phyloP scores from a whole-genome alignment of 2,888 invertebrate genomes.

The Criorhina ranunculi region DNA sequence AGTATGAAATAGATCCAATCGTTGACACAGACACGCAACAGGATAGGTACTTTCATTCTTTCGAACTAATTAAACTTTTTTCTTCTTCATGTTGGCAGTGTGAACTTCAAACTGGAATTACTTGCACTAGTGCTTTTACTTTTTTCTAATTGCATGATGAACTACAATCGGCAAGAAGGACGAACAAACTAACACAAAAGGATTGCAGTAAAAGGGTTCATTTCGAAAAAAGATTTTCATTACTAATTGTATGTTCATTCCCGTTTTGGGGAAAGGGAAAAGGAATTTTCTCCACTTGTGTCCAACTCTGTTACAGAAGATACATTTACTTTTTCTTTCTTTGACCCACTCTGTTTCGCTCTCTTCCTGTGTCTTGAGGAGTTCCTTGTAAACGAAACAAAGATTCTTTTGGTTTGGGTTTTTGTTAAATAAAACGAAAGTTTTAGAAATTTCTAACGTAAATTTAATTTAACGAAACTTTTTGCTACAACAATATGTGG shows the following conservation, averaged over 20 bases:
- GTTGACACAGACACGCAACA: constrained; percentile 36
- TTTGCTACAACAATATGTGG: no score
- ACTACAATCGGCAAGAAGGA: constrained; percentile 32
- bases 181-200: not conserved
- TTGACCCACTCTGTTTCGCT: not conserved
- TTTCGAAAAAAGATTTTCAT: constrained; percentile 10
- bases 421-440: not conserved
- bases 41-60: constrained; percentile 15
- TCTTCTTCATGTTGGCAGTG: not conserved
- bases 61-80: constrained; percentile 64
- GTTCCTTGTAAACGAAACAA: constrained; percentile 5
- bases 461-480: not conserved
- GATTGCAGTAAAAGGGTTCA: constrained; percentile 19
- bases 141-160: constrained; percentile 59
- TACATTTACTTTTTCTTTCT: not conserved
- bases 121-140: constrained; percentile 42
- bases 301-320: not conserved
- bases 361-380: not conserved
- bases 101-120: constrained; percentile 46
- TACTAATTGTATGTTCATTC: constrained; percentile 32
- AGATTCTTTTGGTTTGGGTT: not conserved
- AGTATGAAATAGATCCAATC: constrained; percentile 5
- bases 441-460: not conserved
- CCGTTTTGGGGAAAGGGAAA: not conserved
- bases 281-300: not conserved